phyloP scores from a whole-genome alignment of 2,888 invertebrate genomes.

The Mylabris sibirica region DNA sequence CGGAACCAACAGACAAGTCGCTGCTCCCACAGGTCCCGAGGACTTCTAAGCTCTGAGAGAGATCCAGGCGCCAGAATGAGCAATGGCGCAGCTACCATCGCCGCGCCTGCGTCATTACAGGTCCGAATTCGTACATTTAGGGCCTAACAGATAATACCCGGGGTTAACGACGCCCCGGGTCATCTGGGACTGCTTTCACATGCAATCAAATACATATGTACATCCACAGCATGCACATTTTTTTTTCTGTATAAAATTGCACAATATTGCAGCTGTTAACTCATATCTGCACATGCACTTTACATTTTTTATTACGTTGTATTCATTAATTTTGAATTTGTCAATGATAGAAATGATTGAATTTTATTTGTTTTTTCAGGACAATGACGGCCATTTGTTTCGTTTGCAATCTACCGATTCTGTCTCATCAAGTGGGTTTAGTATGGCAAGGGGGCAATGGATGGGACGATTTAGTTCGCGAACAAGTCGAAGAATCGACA shows the following conservation, averaged over 20 bases:
- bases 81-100: slow-evolving; percentile 61
- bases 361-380: slow-evolving; percentile 65
- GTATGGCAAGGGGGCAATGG: slow-evolving; percentile 95
- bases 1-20: slow-evolving; percentile 56
- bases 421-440: slow-evolving; percentile 92
- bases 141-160: slow-evolving; percentile 29
- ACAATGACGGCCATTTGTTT: slow-evolving; percentile 95
- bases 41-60: slow-evolving; percentile 30
- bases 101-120: slow-evolving; percentile 63
- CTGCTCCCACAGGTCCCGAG: slow-evolving; percentile 49
- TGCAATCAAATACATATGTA: background rate
- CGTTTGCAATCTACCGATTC: slow-evolving; percentile 94
- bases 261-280: slow-evolving; percentile 40
- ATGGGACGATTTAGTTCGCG: slow-evolving; percentile 91
- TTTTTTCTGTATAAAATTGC: slow-evolving; percentile 36
- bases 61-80: slow-evolving; percentile 57
- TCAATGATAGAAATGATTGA: slow-evolving; percentile 2
- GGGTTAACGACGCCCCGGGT: slow-evolving; percentile 38
- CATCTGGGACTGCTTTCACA: slow-evolving; percentile 33
- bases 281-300: slow-evolving; percentile 20
- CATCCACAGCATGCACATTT: slow-evolving; percentile 17
- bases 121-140: slow-evolving; percentile 53
- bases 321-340: background rate
- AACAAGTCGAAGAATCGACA: slow-evolving; percentile 86
- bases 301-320: slow-evolving; percentile 17